Conservation (phyloP, 2,113 vertebrate species). For the Hydrochoerus hydrochaeris region DNA sequence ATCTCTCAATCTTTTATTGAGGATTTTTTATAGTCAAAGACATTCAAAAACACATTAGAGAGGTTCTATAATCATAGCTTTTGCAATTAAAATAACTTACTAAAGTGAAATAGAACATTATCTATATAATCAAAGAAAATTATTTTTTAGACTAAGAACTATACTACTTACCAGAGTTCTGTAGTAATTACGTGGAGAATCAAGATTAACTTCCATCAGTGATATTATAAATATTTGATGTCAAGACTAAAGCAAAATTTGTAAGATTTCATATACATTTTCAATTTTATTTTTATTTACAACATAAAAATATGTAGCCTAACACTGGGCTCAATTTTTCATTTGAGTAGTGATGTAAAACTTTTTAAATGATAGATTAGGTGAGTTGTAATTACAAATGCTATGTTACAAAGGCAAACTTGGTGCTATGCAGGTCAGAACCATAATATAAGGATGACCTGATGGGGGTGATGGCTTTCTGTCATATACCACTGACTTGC, state of each 20-base stretch:
- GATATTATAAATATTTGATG: not conserved
- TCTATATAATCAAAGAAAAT: slow-evolving; percentile 58
- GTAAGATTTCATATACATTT: not conserved
- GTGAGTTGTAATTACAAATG: not conserved
- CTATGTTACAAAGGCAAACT: not conserved
- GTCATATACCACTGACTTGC: not conserved
- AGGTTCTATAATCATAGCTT: slow-evolving; percentile 60
- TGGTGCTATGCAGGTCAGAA: not conserved
- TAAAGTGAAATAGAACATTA: slow-evolving; percentile 45
- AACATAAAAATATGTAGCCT: not conserved
- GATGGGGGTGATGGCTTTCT: not conserved
- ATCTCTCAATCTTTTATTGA: not conserved
- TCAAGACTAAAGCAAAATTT: not conserved
- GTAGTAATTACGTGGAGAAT: not conserved
- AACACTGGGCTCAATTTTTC: not conserved
- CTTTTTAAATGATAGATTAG: not conserved
- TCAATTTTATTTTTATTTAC: slow-evolving; percentile 21
- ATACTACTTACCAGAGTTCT: slow-evolving; percentile 42
- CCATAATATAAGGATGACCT: not conserved
- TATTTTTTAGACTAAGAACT: slow-evolving; percentile 46
- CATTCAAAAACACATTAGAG: slow-evolving; percentile 61
- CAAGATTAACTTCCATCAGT: not conserved
- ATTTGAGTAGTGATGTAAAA: not conserved
- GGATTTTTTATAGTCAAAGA: slow-evolving; percentile 32
- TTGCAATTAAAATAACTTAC: slow-evolving; percentile 13